Evolutionary conservation across 2,113 vertebrate species (phyloP).

Genomic region (Actenoides hombroni): DNA sequence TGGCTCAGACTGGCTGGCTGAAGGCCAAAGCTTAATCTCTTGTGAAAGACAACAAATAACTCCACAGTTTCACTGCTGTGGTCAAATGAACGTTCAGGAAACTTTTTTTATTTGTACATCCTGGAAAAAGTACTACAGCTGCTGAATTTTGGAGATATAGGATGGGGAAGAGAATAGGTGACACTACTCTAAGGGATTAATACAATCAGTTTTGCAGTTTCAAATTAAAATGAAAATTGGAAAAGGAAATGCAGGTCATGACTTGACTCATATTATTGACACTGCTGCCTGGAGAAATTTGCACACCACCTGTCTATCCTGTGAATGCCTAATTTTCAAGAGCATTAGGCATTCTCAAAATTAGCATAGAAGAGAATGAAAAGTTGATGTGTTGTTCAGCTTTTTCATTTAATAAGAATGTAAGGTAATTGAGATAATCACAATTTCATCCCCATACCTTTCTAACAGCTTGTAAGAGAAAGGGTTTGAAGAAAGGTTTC

Average conservation of each 20-base stretch:
- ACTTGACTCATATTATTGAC: neutral
- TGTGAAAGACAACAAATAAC: constrained; percentile 44
- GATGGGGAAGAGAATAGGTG: neutral
- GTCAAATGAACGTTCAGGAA: constrained; percentile 30
- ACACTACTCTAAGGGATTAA: neutral
- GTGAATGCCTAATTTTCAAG: neutral
- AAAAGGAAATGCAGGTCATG: neutral
- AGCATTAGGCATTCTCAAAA: neutral
- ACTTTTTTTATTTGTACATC: neutral
- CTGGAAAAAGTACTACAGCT: neutral
- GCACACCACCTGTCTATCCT: neutral
- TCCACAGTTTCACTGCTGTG: constrained; percentile 26
- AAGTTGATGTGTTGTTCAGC: neutral
- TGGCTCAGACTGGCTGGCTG: constrained; percentile 56
- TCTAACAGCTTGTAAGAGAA: neutral
- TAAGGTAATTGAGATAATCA: neutral
- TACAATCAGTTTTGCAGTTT: neutral
- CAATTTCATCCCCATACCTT: neutral
- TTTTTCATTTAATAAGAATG: neutral
- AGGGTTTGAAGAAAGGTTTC: neutral
- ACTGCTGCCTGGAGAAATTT: neutral
- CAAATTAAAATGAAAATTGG: neutral
- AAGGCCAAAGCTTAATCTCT: constrained; percentile 64
- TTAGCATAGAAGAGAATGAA: neutral
- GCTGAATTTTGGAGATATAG: neutral